Conservation (phyloP, 2,113 vertebrate species). For the Protomyctophum bolini region DNA sequence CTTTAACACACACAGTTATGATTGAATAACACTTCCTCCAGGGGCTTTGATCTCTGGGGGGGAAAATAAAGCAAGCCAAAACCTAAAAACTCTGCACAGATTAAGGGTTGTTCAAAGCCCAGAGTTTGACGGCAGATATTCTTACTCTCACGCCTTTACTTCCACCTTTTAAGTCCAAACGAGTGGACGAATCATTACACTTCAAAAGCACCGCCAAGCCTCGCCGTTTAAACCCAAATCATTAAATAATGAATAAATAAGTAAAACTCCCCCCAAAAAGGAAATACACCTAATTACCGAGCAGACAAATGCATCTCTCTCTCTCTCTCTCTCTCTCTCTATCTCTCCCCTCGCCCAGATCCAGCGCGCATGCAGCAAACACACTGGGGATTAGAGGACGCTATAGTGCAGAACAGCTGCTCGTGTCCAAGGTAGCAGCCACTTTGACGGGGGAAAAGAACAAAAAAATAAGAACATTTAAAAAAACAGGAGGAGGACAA, state of each 20-base stretch:
- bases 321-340: no score
- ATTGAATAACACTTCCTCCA: constrained; percentile 71
- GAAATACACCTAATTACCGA: constrained; percentile 77
- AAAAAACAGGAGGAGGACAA: no score
- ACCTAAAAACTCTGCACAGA: constrained; percentile 74
- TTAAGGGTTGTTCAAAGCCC: constrained; percentile 77
- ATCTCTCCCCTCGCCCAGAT: no score
- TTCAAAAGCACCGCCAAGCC: constrained; percentile 69
- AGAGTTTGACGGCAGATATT: constrained; percentile 47
- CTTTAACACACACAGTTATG: constrained; percentile 67
- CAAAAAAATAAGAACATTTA: no score
- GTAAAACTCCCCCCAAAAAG: constrained; percentile 62
- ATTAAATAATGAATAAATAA: constrained; percentile 56
- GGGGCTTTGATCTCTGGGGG: constrained; percentile 72
- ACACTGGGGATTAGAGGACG: no score
- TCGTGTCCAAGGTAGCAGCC: no score
- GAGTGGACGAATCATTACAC: constrained; percentile 73
- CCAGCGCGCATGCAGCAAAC: no score
- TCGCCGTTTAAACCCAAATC: constrained; percentile 66
- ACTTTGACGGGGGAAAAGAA: no score
- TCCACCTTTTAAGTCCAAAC: constrained; percentile 68
- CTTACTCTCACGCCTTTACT: constrained; percentile 30
- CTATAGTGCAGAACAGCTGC: no score
- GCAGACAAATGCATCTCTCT: constrained; percentile 58
- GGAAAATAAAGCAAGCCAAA: constrained; percentile 62